Evolutionary conservation across 2,888 invertebrate species (phyloP).

Genomic region (Spilarctia lutea): DNA sequence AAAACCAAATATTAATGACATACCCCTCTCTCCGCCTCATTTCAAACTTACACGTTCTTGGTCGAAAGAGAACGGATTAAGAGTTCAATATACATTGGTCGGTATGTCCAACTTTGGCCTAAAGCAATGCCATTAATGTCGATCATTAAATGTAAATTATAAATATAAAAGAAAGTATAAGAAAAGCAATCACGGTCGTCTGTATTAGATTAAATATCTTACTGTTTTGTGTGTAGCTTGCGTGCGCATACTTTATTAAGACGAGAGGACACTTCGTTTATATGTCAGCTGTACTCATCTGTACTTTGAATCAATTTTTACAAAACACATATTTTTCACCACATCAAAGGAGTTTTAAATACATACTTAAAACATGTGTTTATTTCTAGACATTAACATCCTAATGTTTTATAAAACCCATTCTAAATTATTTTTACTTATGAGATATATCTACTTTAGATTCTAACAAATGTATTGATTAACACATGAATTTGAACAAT

Average conservation of each 20-base stretch:
- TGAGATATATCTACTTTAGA: background rate
- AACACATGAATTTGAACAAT: background rate
- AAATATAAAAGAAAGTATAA: conserved; percentile 84
- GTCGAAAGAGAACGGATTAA: conserved; percentile 50
- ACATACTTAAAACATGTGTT: background rate
- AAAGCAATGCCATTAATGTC: conserved; percentile 83
- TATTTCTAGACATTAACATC: background rate
- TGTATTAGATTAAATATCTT: conserved; percentile 82
- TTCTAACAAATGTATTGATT: background rate
- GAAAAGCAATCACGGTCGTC: conserved; percentile 80
- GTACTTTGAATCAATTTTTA: conserved; percentile 3
- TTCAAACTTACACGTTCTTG: conserved; percentile 33
- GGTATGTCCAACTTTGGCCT: conserved; percentile 63
- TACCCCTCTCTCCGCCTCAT: conserved; percentile 34
- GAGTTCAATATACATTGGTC: conserved; percentile 63
- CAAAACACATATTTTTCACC: background rate
- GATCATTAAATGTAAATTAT: conserved; percentile 87
- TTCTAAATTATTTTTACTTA: background rate
- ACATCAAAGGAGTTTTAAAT: conserved; percentile 3
- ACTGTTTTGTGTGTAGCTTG: conserved; percentile 58
- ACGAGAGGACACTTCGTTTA: background rate
- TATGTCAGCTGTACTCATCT: background rate
- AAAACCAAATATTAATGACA: conserved; percentile 62
- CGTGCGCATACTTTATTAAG: conserved; percentile 24
- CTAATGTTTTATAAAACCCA: background rate